Base-by-base conservation (phyloP, 2,113 vertebrate species). In the Pungitius pungitius region DNA sequence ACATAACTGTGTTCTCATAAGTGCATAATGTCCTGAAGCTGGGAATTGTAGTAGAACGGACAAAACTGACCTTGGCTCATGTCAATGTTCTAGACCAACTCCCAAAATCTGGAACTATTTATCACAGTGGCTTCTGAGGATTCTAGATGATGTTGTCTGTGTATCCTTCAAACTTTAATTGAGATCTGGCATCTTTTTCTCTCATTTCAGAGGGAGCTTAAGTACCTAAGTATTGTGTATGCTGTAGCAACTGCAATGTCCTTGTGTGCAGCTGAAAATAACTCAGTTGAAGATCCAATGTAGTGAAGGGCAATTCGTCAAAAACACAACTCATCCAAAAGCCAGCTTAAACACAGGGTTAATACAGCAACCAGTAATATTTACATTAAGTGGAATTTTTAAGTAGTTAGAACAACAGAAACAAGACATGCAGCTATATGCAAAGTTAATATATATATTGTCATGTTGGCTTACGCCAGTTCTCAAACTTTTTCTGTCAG, bases 211-310 rank as follows among this genome's bases (percentile, higher is more conserved):
- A 14, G 8, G 17, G 22, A 49, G 42, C 9, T 51, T 8, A 13
- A 52, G 73, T 2, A 18, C 43, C 22, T 52, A 60, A 52, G 51
- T 75, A 67, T 33, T 30, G 30, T 30, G 30, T 30, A 30, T 5
- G 30, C 30, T 30, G 5, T 30, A 30, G 30, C 30, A 30, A 30
- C 30, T 30, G 30, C 30, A 30, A 30, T 30, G 30, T 30, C 30
- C 30, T 22, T 58, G 30, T 22, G 15, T 1, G 0, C 42, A 66
- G 55, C 22, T 52, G 43, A 75, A 42, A 75, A 60, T n/a, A 18
- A 67, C 58, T 27, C 40, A 58, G 73, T 30, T 58, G 33, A 64
- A 56, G 49, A 63, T 63, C 3, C 24, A 22, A 45, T 24, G 45
- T 10, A 24, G 49, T 12, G 26, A 61, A 2, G 26, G 20, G 40